These are phyloP conservation scores for Panulirus ornatus DNA, from an alignment of 1,140 invertebrate species.

Conservation along the genomic window DNA sequence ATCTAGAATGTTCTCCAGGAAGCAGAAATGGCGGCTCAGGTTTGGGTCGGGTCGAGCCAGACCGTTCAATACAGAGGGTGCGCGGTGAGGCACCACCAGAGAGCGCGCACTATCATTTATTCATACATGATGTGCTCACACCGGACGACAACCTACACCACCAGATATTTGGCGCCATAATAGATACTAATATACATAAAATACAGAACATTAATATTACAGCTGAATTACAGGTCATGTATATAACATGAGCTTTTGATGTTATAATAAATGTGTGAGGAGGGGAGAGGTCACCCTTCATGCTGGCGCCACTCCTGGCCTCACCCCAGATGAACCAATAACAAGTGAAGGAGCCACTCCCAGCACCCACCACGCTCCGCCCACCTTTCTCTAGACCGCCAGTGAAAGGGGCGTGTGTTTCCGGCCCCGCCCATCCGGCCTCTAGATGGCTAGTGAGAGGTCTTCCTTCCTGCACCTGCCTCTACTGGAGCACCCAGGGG, in stretches of 20 bases:
- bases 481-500: too few species aligned
- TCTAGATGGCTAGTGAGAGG: neutral
- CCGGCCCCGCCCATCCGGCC: neutral
- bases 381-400: neutral
- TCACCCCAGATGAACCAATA: too few species aligned
- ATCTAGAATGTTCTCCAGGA: constrained; percentile 29
- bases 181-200: constrained; percentile 10
- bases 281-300: too few species aligned
- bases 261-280: neutral
- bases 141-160: neutral
- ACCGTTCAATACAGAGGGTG: constrained; percentile 19
- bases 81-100: neutral
- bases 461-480: too few species aligned
- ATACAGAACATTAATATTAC: neutral
- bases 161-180: neutral
- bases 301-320: too few species aligned
- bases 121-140: constrained; percentile 37
- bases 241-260: constrained; percentile 1
- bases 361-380: constrained; percentile 19
- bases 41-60: neutral
- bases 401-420: constrained; percentile 3
- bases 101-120: constrained; percentile 23
- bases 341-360: neutral
- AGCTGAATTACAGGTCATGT: neutral
- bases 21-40: constrained; percentile 24